Base-by-base conservation (phyloP, 30 jellyfish, hydroid and myxozoan genomes). In the Pseudorhiza aurosa region DNA sequence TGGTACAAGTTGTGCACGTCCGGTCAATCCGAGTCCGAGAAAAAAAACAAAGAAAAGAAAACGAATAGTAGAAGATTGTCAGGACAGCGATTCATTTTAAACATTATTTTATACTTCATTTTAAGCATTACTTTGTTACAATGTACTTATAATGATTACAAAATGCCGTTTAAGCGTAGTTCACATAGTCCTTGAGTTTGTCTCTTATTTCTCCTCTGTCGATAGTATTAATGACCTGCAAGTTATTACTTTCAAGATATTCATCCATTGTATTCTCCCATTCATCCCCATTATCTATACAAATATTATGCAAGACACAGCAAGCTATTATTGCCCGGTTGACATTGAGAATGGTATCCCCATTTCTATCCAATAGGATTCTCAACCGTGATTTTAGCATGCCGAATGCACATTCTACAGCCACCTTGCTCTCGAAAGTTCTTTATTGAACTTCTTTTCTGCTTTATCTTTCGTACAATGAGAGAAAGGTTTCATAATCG, bases 401-500 rank as follows among this genome's bases (percentile, higher is more conserved):
- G 11, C 68, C 83, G 27, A 69, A 69, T 7, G 83, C 83, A 69
- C 83, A 35, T 44, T 40, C 83, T 17, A 69, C 42, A 4, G 83
- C 83, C 37, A 35, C 83, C 83, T 4, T 37, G 83, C 83, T 24
- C 83, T 69, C 18, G 83, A 69, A 9, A 36, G 72, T 36, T 39
- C 83, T 19, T 43, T 69, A 19, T 36, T 69, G 72, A 69, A 69
- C 22, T 69, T 69, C 27, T 69, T 69, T 40, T 69, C 83, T 2
- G 45, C 83, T 8, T 39, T 17, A 39, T 69, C 68, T 3, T 42
- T 36, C 42, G 83, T 69, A 19, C 68, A 35, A 12, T 69, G 37
- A 17, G 83, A 37, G 42, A 36, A 69, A 8, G 83, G 83, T 7
- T 37, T 69, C 79, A 28, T 29, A 2, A 65, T 28, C 15, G 83